Evolutionary conservation across 2,888 invertebrate genomes (phyloP), one percentile per base, ranked within the genome.

Genomic region (Gisinianus flammeolus): DNA sequence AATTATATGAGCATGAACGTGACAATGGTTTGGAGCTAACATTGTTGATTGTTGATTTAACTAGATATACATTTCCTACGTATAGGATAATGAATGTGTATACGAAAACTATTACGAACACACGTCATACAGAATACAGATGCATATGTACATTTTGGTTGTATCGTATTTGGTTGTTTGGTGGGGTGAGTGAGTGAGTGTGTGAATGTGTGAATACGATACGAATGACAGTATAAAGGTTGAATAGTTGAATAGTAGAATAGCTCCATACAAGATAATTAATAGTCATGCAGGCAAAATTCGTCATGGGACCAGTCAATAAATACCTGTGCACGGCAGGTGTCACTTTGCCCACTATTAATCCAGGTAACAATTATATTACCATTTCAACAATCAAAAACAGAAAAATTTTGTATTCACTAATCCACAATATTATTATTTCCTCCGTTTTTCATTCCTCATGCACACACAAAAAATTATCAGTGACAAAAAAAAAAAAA

Each of bases 271-370:
- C 33, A 58, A 28, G n/a, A 73, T 78, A 78, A 78, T 78, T 74
- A 78, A 68, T 73, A 69, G 73, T 69, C 78, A 78, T 78, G 78
- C 78, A 73, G 75, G 56, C 28, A 35, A 26, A 64, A 79, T 79
- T 79, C 70, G 79, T 72, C 76, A 76, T 71, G 79, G 79, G 79
- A 79, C 71, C 76, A 75, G 73, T 73, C 73, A 73, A 73, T 73
- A 73, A 73, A 6, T n/a, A 30, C 22, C 35, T 73, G 30, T n/a
- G 33, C 62, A 73, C 73, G 62, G 62, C 73, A 26, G 73, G 73
- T 62, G 62, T 73, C 73, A 64, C 71, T 71, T 54, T 28, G 56
- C 56, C 68, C 22, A 54, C 54, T 44, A 44, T 52, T 70, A 24
- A 26, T 52, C 44, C 70, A 70, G 16, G 52, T 24, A 54, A 54